These are phyloP conservation scores for Clarias fuscus DNA, from an alignment of 2,797 vertebrate species.

Conservation along the genomic window DNA sequence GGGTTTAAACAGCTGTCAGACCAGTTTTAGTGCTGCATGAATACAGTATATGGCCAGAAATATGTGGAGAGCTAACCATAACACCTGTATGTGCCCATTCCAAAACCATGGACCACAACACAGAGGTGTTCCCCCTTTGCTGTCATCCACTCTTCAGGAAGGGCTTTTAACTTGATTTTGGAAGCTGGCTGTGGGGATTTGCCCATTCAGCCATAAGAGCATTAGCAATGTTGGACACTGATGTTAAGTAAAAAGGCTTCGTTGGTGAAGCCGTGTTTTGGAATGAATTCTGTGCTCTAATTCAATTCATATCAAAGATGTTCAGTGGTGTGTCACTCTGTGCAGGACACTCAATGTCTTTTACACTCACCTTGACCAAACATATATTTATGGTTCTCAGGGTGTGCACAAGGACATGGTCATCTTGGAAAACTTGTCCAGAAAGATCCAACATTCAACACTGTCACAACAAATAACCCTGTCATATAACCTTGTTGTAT, in stretches of 20 bases:
- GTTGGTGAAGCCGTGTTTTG: not conserved
- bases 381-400: not conserved
- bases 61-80: not conserved
- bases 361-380: not conserved
- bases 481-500: no score
- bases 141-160: not conserved
- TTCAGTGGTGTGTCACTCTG: not conserved
- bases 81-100: not conserved
- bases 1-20: not conserved
- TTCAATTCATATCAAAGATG: not conserved
- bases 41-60: not conserved
- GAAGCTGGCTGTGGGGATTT: not conserved
- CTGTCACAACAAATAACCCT: no score
- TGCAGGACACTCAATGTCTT: not conserved
- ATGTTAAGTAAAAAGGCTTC: not conserved
- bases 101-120: not conserved
- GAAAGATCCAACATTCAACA: no score
- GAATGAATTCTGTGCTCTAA: no score
- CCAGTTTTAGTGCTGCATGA: not conserved
- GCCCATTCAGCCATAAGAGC: not conserved
- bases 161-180: not conserved
- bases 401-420: not conserved
- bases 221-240: not conserved
- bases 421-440: not conserved
- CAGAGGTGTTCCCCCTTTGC: not conserved